Base-by-base conservation (phyloP, 2,888 invertebrate genomes). In the Trichogramma evanescens region DNA sequence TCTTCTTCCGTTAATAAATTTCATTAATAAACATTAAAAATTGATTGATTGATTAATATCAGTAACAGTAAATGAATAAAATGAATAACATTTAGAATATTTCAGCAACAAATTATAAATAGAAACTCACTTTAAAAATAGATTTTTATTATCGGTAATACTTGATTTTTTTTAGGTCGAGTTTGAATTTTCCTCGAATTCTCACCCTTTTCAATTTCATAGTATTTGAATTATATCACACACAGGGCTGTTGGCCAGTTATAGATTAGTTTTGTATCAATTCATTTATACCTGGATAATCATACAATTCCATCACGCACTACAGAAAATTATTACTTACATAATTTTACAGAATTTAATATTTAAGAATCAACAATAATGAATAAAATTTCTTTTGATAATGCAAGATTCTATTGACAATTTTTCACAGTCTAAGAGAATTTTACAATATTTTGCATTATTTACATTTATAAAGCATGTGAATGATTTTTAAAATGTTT, bases 71-170 rank as follows among this genome's bases (percentile, higher is more conserved):
- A 41, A 42, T 26, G 26, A 54, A 7, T 43, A 54, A 63, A 59
- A 59, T 59, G 8, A 49, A 57, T 62, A 6, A 48, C 13, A 5
- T 40, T 51, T 40, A 41, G n/a, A 50, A 13, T 57, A 42, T 61
- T 26, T 26, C 26, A 26, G 41, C 46, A 26, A 52, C 51, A 61
- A 61, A 63, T 46, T 58, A 63, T 56, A 61, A 63, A 61, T n/a
- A 61, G 60, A 55, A 45, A 10, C 63, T 65, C 63, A 67, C 70
- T 72, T 68, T 71, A 73, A 72, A 74, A 74, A 75, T 74, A 73
- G 74, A 70, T 69, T 73, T 69, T 50, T 38, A 26, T 58, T 50
- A 26, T 56, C 44, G 45, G 57, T 65, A 58, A 65, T 63, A 54
- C 10, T 49, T 46, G 51, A 64, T 49, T 56, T 62, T 56, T 51